phyloP scores from a whole-genome alignment of 2,888 invertebrate species.

The Sarcophaga variegata region DNA sequence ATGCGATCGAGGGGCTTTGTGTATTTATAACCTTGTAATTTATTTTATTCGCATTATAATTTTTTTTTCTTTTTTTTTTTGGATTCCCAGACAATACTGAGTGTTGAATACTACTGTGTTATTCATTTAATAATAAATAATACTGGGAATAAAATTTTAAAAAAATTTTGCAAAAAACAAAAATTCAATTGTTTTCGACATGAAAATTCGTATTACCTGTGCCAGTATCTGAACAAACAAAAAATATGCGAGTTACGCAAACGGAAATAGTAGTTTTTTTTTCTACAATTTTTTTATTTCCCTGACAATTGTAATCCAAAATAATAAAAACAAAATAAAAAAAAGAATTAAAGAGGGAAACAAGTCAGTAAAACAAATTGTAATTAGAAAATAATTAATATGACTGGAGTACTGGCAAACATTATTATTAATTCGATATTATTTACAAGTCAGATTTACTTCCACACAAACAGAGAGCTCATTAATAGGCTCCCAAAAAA shows the following conservation, averaged over 20 bases:
- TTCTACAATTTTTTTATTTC: not conserved
- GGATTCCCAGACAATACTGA: not conserved
- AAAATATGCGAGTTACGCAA: slow-evolving; percentile 30
- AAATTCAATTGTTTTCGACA: slow-evolving; percentile 28
- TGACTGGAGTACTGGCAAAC: too few species aligned
- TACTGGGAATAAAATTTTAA: slow-evolving; percentile 32
- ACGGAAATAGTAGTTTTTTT: slow-evolving; percentile 36
- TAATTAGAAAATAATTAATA: slow-evolving; percentile 35
- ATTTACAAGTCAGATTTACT: not conserved
- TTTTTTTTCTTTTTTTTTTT: not conserved
- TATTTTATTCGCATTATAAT: not conserved
- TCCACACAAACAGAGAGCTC: not conserved
- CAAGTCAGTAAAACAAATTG: not conserved
- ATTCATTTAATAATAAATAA: slow-evolving; percentile 6
- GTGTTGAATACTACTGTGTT: not conserved
- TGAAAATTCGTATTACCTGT: slow-evolving; percentile 1
- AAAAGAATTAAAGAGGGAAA: not conserved
- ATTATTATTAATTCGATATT: not conserved
- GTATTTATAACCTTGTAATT: slow-evolving; percentile 32
- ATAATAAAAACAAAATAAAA: not conserved
- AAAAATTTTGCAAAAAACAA: not conserved
- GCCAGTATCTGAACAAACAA: not conserved
- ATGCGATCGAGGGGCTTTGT: not conserved
- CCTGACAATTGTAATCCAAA: not conserved
- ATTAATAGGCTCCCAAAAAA: too few species aligned